Base-by-base conservation (phyloP, 2,888 invertebrate genomes). In the Lypha dubia region DNA sequence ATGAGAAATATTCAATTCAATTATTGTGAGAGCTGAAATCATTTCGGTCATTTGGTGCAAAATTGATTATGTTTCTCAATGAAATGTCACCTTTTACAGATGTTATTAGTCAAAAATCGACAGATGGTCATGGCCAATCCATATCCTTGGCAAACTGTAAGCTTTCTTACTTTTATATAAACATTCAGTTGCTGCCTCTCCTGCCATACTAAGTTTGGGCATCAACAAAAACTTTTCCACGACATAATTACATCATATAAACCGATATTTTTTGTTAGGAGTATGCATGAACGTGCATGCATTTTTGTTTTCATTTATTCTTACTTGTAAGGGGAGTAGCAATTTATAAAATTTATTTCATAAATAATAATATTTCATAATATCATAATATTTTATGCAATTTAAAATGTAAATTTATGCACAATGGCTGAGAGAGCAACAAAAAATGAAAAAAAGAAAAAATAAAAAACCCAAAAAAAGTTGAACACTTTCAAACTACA, bases 341-440 rank as follows among this genome's bases (percentile, higher is more conserved):
- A 79, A 56, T 62, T 79, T 74, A 73, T 74, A 46, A 75, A 68
- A 41, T 35, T 58, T 35, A 75, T 83, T 83, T 71, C 51, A 83
- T 63, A 79, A 83, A 60, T 70, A 79, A n/a, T n/a, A n/a, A n/a
- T n/a, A n/a, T n/a, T n/a, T n/a, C n/a, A n/a, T n/a, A n/a, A n/a
- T n/a, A n/a, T n/a, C n/a, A n/a, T n/a, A n/a, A 79, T 70, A 75
- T 75, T 75, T n/a, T 60, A 8, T 53, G 74, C 70, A 79, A 79
- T 79, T 84, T 84, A 60, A 79, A 79, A 84, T 84, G 75, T 70
- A 84, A 76, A 84, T 76, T 76, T 44, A 71, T 84, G 79, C 51
- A 70, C 41, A 68, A 46, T 53, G 46, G 56, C 56, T 65, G 71
- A 46, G 35, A 56, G n/a, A 51, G 51, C 20, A 67, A 8, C 15